phyloP scores from a whole-genome alignment of 2,797 vertebrate genomes.

The Leucoraja ocellata region DNA sequence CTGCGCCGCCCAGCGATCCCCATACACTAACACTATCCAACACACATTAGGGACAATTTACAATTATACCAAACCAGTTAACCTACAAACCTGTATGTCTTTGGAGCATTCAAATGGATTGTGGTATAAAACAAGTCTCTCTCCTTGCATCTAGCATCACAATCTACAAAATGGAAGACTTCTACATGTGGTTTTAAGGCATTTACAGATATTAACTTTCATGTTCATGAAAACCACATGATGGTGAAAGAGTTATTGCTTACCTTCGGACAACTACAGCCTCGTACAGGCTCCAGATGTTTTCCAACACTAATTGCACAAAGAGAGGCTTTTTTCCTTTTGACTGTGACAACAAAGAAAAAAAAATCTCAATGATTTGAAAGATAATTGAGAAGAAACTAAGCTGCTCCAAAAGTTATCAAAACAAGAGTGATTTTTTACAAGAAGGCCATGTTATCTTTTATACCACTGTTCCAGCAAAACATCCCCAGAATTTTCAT shows the following conservation, averaged over 20 bases:
- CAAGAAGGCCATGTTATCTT: neutral
- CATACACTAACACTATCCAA: no score
- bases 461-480: neutral
- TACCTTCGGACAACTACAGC: constrained; percentile 79
- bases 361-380: neutral
- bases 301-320: constrained; percentile 90
- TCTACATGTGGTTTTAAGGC: neutral
- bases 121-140: neutral
- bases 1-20: no score
- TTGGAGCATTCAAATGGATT: no score
- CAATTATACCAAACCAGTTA: no score
- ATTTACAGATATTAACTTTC: neutral
- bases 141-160: neutral
- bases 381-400: neutral
- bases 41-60: no score
- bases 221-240: constrained; percentile 18
- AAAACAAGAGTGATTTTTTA: neutral
- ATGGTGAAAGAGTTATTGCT: constrained; percentile 39
- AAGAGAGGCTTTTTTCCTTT: constrained; percentile 94
- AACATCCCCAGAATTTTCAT: neutral
- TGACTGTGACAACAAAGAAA: constrained; percentile 54
- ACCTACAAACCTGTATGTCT: no score
- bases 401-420: neutral
- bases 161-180: neutral
- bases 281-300: constrained; percentile 94